Evolutionary conservation across 2,113 vertebrate species (phyloP).

Genomic region (Notiomystis cincta): DNA sequence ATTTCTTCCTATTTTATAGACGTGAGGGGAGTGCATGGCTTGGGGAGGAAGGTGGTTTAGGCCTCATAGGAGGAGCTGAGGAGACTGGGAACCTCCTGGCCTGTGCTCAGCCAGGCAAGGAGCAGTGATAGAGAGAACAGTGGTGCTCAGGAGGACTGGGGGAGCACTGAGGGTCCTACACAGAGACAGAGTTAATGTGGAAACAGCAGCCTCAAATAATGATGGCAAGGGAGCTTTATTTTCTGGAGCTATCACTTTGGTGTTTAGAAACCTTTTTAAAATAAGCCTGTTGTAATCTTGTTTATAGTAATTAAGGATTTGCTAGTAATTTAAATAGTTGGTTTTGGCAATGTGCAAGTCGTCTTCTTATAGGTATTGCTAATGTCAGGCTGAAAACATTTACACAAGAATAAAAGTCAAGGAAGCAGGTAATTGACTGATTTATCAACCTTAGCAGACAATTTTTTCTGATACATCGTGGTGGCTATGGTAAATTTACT

Average conservation of each 20-base stretch:
- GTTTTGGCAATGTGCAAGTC: constrained; percentile 27
- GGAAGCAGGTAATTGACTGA: constrained; percentile 69
- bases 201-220: background rate
- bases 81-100: background rate
- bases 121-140: background rate
- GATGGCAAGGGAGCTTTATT: background rate
- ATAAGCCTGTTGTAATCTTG: constrained; percentile 20
- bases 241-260: constrained; percentile 2
- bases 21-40: background rate
- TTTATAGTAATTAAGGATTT: constrained; percentile 65
- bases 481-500: constrained; percentile 73
- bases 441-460: constrained; percentile 73
- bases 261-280: constrained; percentile 18
- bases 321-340: constrained; percentile 47
- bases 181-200: background rate
- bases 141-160: background rate
- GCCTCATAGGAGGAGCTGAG: background rate
- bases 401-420: constrained; percentile 70
- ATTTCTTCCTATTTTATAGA: background rate
- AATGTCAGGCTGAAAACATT: constrained; percentile 65
- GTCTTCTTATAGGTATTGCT: constrained; percentile 49
- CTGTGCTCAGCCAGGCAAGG: background rate
- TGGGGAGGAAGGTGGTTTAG: background rate
- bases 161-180: background rate
- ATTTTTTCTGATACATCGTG: constrained; percentile 56